Percentiles rank a stretch among this genome's conserved stretches.
phyloP scores from a whole-genome alignment of 2,888 invertebrate species.

The Tenthredo livida region DNA sequence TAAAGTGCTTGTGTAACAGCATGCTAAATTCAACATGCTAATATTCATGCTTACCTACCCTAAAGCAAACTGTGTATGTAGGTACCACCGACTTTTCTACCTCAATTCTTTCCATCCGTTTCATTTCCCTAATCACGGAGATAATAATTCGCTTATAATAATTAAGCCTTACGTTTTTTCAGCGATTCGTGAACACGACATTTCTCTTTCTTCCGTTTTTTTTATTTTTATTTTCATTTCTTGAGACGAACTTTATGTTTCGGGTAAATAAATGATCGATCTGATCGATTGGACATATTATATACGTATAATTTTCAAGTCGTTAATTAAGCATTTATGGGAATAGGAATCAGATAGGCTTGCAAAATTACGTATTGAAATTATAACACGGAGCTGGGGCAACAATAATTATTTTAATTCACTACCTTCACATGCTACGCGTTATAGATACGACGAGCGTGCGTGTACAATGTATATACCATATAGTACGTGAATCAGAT shows the following conservation, averaged over 20 bases:
- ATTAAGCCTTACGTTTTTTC: neutral
- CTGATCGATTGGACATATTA: neutral
- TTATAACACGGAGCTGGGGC: conserved; percentile 12
- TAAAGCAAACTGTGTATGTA: conserved; percentile 59
- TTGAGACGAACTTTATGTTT: neutral
- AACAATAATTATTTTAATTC: conserved; percentile 49
- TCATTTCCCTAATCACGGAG: neutral
- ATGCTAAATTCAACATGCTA: conserved; percentile 59
- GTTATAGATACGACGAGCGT: neutral
- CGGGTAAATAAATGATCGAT: neutral
- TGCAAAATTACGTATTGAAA: conserved; percentile 42
- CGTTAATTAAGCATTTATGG: neutral
- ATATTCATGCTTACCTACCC: conserved; percentile 64
- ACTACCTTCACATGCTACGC: conserved; percentile 24
- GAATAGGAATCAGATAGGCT: conserved; percentile 32
- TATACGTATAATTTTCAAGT: neutral
- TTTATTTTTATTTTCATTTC: too few species aligned
- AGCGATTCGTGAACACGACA: neutral
- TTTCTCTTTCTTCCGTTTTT: neutral
- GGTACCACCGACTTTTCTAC: neutral
- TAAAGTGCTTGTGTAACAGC: conserved; percentile 56
- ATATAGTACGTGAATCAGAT: conserved; percentile 39
- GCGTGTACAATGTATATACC: conserved; percentile 14
- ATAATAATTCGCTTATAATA: neutral
- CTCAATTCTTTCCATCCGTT: conserved; percentile 5